Evolutionary conservation across 2,888 invertebrate genomes (phyloP).

Genomic region (Doris montereyensis): DNA sequence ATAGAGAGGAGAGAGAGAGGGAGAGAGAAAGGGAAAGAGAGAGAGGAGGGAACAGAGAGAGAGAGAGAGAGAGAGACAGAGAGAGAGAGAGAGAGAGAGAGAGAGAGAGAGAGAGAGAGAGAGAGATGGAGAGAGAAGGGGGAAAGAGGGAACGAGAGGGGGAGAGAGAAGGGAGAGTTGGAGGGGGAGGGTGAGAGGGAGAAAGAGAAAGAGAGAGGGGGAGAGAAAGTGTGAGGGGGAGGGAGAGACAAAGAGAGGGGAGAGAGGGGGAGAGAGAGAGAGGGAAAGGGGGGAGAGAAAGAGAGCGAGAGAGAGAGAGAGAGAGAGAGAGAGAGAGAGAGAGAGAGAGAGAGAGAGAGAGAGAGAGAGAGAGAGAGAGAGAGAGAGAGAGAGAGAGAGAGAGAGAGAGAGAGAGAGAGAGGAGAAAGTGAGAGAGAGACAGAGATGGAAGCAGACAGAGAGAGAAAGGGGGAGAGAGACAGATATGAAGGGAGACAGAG

Average conservation of each 20-base stretch:
- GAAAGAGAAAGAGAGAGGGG: background rate
- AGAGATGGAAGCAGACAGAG: background rate
- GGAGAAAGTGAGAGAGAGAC: background rate
- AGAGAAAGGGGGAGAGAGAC: background rate
- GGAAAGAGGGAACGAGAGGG: too few relatives aligned
- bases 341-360: background rate
- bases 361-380: conserved; percentile 3
- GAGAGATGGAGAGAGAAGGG: too few relatives aligned
- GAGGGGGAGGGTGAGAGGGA: too few relatives aligned
- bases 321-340: background rate
- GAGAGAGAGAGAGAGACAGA: background rate
- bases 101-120: background rate
- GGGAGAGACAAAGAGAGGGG: too few relatives aligned
- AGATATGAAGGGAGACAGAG: background rate
- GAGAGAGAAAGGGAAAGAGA: background rate
- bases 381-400: conserved; percentile 3
- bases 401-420: background rate
- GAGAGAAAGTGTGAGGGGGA: too few relatives aligned
- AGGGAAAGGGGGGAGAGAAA: too few relatives aligned
- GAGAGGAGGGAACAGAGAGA: too few relatives aligned
- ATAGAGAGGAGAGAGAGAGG: too few relatives aligned
- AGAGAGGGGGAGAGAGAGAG: background rate
- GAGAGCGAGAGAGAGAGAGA: too few relatives aligned
- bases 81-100: background rate
- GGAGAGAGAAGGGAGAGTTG: too few relatives aligned